phyloP scores from a whole-genome alignment of 2,113 vertebrate genomes.

The Protomyctophum bolini region DNA sequence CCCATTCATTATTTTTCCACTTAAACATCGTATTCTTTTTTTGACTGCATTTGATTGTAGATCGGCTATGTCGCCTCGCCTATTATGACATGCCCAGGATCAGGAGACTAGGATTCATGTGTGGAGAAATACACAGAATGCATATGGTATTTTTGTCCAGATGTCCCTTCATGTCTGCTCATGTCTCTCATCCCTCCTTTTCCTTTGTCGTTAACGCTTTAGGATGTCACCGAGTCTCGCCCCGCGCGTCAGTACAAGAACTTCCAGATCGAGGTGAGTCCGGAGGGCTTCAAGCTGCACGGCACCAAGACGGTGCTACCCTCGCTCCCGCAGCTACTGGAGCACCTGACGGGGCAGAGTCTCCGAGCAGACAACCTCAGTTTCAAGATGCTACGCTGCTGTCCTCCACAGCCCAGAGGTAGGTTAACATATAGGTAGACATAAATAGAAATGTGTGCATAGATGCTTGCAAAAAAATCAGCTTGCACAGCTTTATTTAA shows the following conservation, averaged over 20 bases:
- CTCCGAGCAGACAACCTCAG: conserved; percentile 92
- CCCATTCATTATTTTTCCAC: no score
- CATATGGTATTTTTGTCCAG: not conserved
- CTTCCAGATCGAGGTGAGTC: conserved; percentile 91
- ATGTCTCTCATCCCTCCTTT: not conserved
- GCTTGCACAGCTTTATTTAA: no score
- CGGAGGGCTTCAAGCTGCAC: conserved; percentile 81
- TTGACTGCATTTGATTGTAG: no score
- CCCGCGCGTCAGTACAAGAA: conserved; percentile 89
- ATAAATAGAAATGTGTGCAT: not conserved
- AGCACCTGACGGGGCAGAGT: conserved; percentile 89
- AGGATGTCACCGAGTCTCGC: conserved; percentile 63
- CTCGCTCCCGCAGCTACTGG: conserved; percentile 87
- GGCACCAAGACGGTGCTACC: conserved; percentile 84
- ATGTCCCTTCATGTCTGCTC: not conserved
- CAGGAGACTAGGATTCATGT: no score
- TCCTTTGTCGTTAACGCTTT: not conserved
- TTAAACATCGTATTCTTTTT: no score
- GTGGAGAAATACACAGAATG: no score
- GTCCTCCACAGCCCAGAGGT: conserved; percentile 95
- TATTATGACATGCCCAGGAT: no score
- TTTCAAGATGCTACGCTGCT: conserved; percentile 91
- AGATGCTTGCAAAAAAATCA: not conserved
- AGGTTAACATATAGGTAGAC: not conserved
- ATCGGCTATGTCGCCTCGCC: no score